Evolutionary conservation across 92 coral and sea anemone species (phyloP).

Genomic region (Zoanthus sansibaricus): DNA sequence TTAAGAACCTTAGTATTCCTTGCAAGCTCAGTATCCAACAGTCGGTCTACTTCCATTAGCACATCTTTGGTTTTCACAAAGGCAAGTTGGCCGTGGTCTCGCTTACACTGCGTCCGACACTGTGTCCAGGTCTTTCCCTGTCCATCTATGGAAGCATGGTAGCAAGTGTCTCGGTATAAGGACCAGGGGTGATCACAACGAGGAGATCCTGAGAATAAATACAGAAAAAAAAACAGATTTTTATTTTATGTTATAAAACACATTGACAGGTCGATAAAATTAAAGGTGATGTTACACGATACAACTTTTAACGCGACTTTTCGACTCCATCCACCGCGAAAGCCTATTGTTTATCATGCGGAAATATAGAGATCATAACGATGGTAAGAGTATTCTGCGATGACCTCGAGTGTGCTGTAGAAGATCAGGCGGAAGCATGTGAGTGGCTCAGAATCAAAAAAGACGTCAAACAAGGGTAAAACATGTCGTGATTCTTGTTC

Average conservation of each 20-base stretch:
- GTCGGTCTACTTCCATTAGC: constrained; percentile 29
- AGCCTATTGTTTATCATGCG: too few relatives aligned
- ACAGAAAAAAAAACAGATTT: background rate
- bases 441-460: too few relatives aligned
- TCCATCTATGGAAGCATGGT: constrained; percentile 8
- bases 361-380: too few relatives aligned
- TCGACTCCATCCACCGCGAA: too few relatives aligned
- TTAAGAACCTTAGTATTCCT: background rate
- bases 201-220: background rate
- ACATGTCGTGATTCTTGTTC: too few relatives aligned
- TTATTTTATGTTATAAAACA: background rate
- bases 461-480: too few relatives aligned
- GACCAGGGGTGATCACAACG: constrained; percentile 8
- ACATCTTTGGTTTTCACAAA: constrained; percentile 54
- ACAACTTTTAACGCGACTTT: too few relatives aligned
- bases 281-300: background rate
- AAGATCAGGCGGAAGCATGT: too few relatives aligned
- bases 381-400: too few relatives aligned
- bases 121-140: constrained; percentile 32
- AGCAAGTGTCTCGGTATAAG: constrained; percentile 18
- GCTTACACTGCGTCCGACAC: constrained; percentile 2
- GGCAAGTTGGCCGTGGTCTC: constrained; percentile 54
- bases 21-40: constrained; percentile 34
- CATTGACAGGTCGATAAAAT: background rate
- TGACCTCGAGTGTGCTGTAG: too few relatives aligned